Base-by-base conservation (phyloP, 2,797 vertebrate species). In the Cirrhinus mrigala region DNA sequence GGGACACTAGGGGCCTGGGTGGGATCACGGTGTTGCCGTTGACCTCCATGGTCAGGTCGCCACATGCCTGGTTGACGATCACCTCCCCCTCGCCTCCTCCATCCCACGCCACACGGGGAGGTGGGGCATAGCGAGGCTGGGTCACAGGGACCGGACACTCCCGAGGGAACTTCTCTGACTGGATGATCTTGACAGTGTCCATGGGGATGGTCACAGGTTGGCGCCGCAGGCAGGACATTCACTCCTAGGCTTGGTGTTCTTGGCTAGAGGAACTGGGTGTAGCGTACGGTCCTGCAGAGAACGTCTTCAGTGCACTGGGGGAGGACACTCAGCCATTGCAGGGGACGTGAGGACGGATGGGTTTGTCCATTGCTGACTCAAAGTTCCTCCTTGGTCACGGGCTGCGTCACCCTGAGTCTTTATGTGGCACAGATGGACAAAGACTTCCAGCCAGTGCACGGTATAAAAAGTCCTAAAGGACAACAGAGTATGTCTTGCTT, bases 161-260 rank as follows among this genome's bases (percentile, higher is more conserved):
- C 76, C 94, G 92, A 0, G 97, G 96, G 92, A 99, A 98, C 95
- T 99, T 99, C 94, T 99, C 98, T 0, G 98, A 97, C 89, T 97
- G 98, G 91, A 98, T 98, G 91, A 99, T 98, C 91, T 99, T 99
- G 95, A 99, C 97, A 24, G 98, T 97, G 94, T 99, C 98, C 98
- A 99, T 99, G 87, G 98, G 98, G 94, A 99, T 97, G 95, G 97
- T 95, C 94, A 98, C 96, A 86, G 98, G 96, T 93, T 98, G 98
- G 87, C 97, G 97, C 94, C 98, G 96, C 93, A 99, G 96, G 95
- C 98, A 99, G 94, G 98, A 98, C 98, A 99, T 99, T 94, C 93
- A 90, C 90, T 90, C 90, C 11, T 70, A 56, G 70, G 78, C 20
- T 77, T 22, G 54, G 71, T 83, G 50, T 87, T 62, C 82, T 54